These are phyloP conservation scores for Fragum whitleyi DNA, from an alignment of 2,888 invertebrate genomes.

Conservation along the genomic window DNA sequence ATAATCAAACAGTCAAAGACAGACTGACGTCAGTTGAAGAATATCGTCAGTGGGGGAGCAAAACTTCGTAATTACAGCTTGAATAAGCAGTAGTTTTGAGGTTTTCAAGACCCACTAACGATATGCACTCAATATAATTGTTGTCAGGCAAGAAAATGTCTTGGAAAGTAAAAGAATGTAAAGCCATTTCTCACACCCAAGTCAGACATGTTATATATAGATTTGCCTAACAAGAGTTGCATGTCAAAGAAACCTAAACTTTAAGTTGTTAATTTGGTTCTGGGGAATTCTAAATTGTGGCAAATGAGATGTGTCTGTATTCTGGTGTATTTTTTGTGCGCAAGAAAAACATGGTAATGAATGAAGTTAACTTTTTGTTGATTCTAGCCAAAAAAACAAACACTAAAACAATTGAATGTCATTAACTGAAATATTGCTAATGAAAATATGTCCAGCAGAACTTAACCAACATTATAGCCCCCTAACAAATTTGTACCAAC, in stretches of 20 bases:
- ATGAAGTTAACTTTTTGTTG: not conserved
- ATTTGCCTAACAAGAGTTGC: slow-evolving; percentile 18
- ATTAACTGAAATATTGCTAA: too few species aligned
- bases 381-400: not conserved
- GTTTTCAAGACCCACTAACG: too few species aligned
- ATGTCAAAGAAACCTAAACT: slow-evolving; percentile 21
- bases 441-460: too few species aligned
- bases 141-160: not conserved
- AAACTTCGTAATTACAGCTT: too few species aligned
- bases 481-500: too few species aligned
- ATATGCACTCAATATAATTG: too few species aligned
- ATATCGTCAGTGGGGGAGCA: too few species aligned
- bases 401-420: too few species aligned
- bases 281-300: slow-evolving; percentile 18
- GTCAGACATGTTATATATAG: slow-evolving; percentile 12
- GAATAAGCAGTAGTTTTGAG: too few species aligned
- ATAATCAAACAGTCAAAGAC: too few species aligned
- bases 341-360: not conserved
- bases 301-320: slow-evolving; percentile 20
- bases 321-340: slow-evolving; percentile 5
- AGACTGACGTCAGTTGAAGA: too few species aligned
- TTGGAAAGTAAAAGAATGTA: not conserved
- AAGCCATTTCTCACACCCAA: slow-evolving; percentile 17
- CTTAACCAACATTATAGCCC: too few species aligned
- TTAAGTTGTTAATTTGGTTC: slow-evolving; percentile 22